These are phyloP conservation scores for Henricia sp. DNA, from an alignment of 53 echinoderm and acorn worm species.

Conservation along the genomic window DNA sequence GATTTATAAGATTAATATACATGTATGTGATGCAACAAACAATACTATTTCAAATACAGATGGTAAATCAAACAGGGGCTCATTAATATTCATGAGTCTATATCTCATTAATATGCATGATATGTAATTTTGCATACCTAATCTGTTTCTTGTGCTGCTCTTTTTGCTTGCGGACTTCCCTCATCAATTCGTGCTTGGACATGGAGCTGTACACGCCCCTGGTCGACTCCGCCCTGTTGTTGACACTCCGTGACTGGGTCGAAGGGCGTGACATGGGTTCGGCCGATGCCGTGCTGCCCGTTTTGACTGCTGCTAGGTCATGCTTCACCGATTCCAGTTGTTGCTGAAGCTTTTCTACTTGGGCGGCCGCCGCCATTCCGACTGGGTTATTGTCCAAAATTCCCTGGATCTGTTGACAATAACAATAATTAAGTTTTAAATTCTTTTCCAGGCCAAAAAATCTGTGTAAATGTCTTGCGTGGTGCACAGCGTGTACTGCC, in stretches of 20 bases:
- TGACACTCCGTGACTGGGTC: not conserved
- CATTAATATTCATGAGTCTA: no score
- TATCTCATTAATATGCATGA: no score
- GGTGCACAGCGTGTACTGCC: no score
- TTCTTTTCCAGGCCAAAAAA: no score
- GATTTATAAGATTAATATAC: no score
- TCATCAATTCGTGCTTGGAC: constrained; percentile 65
- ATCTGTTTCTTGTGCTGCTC: constrained; percentile 77
- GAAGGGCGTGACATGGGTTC: not conserved
- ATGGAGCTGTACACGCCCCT: constrained; percentile 55
- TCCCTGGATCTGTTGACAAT: constrained; percentile 38
- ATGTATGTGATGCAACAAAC: no score
- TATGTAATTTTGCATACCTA: constrained; percentile 34
- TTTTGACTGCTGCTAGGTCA: constrained; percentile 19
- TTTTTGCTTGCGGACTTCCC: constrained; percentile 71
- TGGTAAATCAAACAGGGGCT: no score
- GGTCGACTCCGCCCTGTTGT: constrained; percentile 15
- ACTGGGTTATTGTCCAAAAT: constrained; percentile 16
- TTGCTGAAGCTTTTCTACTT: constrained; percentile 63
- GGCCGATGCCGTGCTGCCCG: constrained; percentile 2
- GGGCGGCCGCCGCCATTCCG: constrained; percentile 1
- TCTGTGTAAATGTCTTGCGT: no score
- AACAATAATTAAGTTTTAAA: no score
- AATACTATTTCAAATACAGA: no score
- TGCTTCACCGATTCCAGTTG: constrained; percentile 50